Base-by-base conservation (phyloP, 2,888 invertebrate genomes). In the Drosophila macrothrix region DNA sequence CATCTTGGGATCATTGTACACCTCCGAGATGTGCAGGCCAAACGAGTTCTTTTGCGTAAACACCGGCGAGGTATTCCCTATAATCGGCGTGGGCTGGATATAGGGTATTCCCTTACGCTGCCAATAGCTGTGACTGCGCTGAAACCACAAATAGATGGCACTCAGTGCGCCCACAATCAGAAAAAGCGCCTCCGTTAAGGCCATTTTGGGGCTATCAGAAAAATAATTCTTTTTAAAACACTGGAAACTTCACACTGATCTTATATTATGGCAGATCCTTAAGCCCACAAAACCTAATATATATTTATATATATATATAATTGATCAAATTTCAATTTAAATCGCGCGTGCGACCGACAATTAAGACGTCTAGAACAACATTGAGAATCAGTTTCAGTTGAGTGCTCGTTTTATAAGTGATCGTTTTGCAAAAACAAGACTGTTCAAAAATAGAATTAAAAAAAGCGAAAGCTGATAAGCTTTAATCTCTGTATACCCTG, bases 21-120 rank as follows among this genome's bases (percentile, higher is more conserved):
- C 62, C 0, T 92, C 89, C 9, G 91, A 92, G 0, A 94, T 63
- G 49, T 92, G 92, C 50, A 93, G 39, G 0, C 92, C 92, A 12
- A 93, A 83, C 12, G 91, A 86, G 31, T 79, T 90, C 49, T 84
- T 84, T 28, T 92, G 60, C 1, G 85, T 72, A 0, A 94, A 46
- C 37, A 92, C 88, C 1, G 93, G 88, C 37, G 71, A 73, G 2
- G 93, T 92, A 64, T 94, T 94, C 9, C 94, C 94, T 7, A 94
- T 72, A n/a, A 94, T 85, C 0, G 92, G 91, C 0, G 86, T 88
- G 0, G 94, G 93, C 14, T 91, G 62, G 2, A 94, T 67, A 67
- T 91, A 92, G 2, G 91, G 81, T 1, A 94, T 73, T 5, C 93
- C 93, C 2, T 91, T 91, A 10, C 92, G 89, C 22, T 85, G 91